Percentiles rank a stretch among this genome's conserved stretches.
phyloP scores from a whole-genome alignment of 2,888 invertebrate genomes.

The Helobdella robusta region DNA sequence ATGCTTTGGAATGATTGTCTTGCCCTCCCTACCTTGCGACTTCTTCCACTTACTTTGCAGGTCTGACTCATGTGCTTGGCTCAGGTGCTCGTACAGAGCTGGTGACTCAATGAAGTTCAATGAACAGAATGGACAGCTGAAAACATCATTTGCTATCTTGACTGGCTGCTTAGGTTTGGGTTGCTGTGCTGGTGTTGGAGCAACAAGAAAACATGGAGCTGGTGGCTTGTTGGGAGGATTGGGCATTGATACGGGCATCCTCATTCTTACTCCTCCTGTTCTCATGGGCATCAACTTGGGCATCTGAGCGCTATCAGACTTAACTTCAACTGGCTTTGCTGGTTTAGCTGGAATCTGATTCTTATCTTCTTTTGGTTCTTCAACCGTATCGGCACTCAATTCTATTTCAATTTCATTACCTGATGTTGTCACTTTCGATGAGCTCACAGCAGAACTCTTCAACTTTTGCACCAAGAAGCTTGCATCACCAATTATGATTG shows the following conservation, averaged over 20 bases:
- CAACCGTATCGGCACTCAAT: constrained; percentile 26
- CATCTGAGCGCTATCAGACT: background rate
- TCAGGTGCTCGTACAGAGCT: constrained; percentile 33
- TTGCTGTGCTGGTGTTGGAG: no score
- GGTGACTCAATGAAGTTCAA: constrained; percentile 33
- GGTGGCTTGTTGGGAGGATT: background rate
- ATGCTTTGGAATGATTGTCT: constrained; percentile 29
- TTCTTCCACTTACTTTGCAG: constrained; percentile 28
- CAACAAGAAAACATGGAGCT: no score
- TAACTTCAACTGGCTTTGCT: background rate
- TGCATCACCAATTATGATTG: constrained; percentile 37
- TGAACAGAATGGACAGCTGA: constrained; percentile 34
- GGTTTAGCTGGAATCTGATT: background rate
- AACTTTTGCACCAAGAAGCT: constrained; percentile 35
- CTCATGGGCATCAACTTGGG: background rate
- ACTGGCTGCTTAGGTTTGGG: background rate
- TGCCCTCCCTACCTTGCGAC: constrained; percentile 33
- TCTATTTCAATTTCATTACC: constrained; percentile 35
- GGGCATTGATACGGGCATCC: constrained; percentile 23
- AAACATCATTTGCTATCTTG: background rate
- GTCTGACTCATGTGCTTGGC: constrained; percentile 26
- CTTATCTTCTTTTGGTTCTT: constrained; percentile 9
- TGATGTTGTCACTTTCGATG: constrained; percentile 30
- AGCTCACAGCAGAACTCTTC: constrained; percentile 31
- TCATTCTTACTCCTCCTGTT: constrained; percentile 24